Evolutionary conservation across 2,113 vertebrate genomes (phyloP).

Genomic region (Oreochromis aureus): DNA sequence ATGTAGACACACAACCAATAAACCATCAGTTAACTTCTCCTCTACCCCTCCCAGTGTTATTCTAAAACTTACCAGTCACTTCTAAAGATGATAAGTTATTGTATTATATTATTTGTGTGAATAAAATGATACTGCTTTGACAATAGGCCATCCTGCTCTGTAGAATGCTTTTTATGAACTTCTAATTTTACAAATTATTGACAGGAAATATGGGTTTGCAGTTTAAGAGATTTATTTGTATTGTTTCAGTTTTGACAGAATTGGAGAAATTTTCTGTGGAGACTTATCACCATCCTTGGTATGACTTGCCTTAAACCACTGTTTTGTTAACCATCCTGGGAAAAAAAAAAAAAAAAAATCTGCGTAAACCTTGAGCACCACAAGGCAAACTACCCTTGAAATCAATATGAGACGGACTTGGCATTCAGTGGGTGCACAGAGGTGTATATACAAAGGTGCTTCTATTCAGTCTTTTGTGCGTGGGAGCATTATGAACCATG

Average conservation of each 20-base stretch:
- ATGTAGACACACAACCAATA: background rate
- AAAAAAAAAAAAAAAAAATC: background rate
- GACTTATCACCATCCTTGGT: background rate
- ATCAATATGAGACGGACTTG: background rate
- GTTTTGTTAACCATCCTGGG: background rate
- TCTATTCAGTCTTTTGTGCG: background rate
- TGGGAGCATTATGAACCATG: background rate
- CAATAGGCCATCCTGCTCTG: background rate
- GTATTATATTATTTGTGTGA: slow-evolving; percentile 42
- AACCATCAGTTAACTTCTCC: background rate
- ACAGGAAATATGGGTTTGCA: background rate
- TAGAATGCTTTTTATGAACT: background rate
- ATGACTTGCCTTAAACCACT: background rate
- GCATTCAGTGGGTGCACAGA: background rate
- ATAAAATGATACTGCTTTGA: slow-evolving; percentile 43
- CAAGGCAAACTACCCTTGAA: background rate
- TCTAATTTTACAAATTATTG: too few species aligned
- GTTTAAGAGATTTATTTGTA: background rate
- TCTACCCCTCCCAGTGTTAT: background rate
- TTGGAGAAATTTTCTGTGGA: background rate
- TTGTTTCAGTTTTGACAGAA: background rate
- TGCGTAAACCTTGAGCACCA: background rate
- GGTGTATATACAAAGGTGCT: background rate
- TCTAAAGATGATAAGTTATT: slow-evolving; percentile 27
- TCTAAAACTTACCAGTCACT: background rate